Evolutionary conservation across 1,140 invertebrate genomes (phyloP).

Genomic region (Leptinotarsa defecta): DNA sequence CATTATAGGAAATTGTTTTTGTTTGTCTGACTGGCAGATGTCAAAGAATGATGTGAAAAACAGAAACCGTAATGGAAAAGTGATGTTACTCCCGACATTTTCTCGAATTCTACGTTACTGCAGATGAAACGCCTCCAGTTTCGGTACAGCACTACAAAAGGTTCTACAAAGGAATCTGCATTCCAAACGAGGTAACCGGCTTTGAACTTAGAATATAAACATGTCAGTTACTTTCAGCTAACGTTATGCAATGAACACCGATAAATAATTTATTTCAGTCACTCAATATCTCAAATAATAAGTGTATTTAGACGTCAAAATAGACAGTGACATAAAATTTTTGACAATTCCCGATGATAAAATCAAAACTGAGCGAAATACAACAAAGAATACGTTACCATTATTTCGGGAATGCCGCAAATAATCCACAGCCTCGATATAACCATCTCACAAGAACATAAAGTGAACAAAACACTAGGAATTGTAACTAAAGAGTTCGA

Average conservation of each 20-base stretch:
- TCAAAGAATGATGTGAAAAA: too few relatives aligned
- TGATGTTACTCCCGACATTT: too few relatives aligned
- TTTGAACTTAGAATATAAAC: background rate
- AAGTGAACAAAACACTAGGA: background rate
- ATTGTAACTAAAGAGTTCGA: slow-evolving; percentile 8
- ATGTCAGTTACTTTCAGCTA: background rate
- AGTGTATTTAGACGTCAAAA: background rate
- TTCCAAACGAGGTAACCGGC: slow-evolving; percentile 7
- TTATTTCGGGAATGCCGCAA: background rate
- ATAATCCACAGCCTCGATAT: background rate
- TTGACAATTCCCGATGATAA: background rate
- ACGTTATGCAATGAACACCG: background rate
- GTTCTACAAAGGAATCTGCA: background rate
- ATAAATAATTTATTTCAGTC: background rate
- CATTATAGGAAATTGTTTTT: too few relatives aligned
- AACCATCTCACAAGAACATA: background rate
- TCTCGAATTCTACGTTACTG: too few relatives aligned
- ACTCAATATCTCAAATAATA: background rate
- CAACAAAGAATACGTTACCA: background rate
- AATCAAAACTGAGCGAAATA: background rate
- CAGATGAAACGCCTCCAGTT: background rate
- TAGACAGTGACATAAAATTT: background rate
- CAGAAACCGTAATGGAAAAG: too few relatives aligned
- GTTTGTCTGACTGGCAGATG: too few relatives aligned
- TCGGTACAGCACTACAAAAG: background rate